Conservation (phyloP, 2,797 vertebrate genomes). For the Dicrostonyx torquatus region DNA sequence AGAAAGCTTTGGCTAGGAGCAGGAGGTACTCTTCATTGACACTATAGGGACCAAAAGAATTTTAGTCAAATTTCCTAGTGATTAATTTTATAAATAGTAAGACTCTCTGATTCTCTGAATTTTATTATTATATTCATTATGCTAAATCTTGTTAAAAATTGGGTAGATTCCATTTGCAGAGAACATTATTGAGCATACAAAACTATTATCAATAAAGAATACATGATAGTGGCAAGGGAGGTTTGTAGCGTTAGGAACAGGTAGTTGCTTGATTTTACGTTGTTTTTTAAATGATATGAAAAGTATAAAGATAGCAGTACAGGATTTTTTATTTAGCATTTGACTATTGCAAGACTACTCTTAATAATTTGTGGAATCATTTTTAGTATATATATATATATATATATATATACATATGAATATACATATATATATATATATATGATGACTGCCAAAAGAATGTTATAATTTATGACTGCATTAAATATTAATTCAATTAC, state of each 20-base stretch:
- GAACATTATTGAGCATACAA: background rate
- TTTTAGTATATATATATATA: no score
- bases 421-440: background rate
- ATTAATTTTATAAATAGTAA: background rate
- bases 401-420: no score
- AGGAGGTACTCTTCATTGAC: background rate
- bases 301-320: background rate
- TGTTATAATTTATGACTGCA: background rate
- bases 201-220: background rate
- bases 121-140: background rate
- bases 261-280: background rate
- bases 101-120: background rate
- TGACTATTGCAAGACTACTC: background rate
- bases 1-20: background rate
- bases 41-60: background rate
- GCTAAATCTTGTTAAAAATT: background rate
- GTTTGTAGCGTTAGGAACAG: background rate
- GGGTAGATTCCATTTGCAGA: background rate
- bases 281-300: background rate
- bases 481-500: background rate
- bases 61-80: background rate
- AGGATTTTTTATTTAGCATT: background rate
- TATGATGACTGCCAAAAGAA: background rate
- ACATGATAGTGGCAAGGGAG: background rate
- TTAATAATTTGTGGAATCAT: background rate